Conservation (phyloP, 2,888 invertebrate species). For the Toxonevra muliebris region DNA sequence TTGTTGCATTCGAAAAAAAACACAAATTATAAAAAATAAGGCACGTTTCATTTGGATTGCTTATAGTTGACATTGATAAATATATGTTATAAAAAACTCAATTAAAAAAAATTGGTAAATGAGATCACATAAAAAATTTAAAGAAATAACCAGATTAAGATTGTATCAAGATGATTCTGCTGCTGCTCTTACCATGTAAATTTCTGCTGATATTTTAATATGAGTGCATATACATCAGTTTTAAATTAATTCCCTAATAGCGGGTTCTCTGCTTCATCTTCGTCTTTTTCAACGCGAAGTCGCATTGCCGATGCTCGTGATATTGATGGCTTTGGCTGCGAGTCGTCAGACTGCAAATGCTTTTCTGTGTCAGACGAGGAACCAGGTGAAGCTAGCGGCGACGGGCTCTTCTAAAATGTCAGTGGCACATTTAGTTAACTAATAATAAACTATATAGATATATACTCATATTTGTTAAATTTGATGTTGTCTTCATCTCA, state of each 20-base stretch:
- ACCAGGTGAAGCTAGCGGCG: conserved; percentile 2
- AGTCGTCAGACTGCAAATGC: conserved; percentile 8
- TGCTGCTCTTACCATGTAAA: conserved; percentile 13
- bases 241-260: conserved; percentile 18
- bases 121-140: too few relatives aligned
- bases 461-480: conserved; percentile 12
- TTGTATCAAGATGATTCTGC: conserved; percentile 12
- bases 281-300: conserved; percentile 9
- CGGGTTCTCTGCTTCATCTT: conserved; percentile 5
- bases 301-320: conserved; percentile 4
- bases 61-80: too few relatives aligned
- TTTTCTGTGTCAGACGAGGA: conserved; percentile 2
- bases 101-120: too few relatives aligned
- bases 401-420: conserved; percentile 15
- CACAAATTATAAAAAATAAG: too few relatives aligned
- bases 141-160: conserved; percentile 9
- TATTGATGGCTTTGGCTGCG: conserved; percentile 8
- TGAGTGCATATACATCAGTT: conserved; percentile 6
- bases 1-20: too few relatives aligned
- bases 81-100: too few relatives aligned
- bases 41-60: too few relatives aligned
- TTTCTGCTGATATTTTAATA: conserved; percentile 18
- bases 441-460: conserved; percentile 1
- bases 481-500: neutral
- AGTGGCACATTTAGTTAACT: neutral